Base-by-base conservation (phyloP, 1,140 invertebrate species). In the Macrosteles quadrilineatus region DNA sequence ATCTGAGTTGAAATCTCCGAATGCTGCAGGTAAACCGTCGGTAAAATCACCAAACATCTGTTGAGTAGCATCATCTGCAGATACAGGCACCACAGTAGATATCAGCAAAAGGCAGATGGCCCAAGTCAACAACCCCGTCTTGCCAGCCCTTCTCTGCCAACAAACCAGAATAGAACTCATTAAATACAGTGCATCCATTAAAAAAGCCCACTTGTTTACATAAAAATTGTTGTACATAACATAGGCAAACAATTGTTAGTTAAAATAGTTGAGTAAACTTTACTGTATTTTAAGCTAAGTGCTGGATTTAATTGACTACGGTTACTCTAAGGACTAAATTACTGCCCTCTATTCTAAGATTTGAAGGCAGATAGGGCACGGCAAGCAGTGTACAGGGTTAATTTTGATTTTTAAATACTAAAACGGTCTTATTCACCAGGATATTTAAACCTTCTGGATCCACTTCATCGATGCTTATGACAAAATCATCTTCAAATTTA, bases 1-100 rank as follows among this genome's bases (percentile, higher is more conserved):
- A 80, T 99, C 96, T 0, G 94, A 94, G 83, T 98, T 95, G 76
- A 98, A 98, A 80, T 98, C 96, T 2, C 95, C 96, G 84, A 98
- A 99, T 1, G 96, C 96, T 59, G 94, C 93, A 64, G 96, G 90
- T 73, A 95, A 82, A 14, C 88, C 88, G 77, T 91, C 84, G 29
- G 85, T 80, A 21, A 83, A 80, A 40, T 80, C 80, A 0, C 88
- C 89, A 79, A 93, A 93, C 0, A 91, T 88, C 32, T 81, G 77
- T 11, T 76, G 70, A 17, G 88, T 89, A 32, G 90, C 87, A 75
- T 90, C 84, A 69, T 78, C 86, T 36, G 75, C 67, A 0, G 53
- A 30, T 0, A 30, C 50, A 45, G 43, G 14, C 17, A 6, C 14
- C 6, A 64, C 0, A 36, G 47, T 57, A n/a, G 19, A 29, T 9